Percentiles rank a stretch among this genome's conserved stretches.
These are phyloP conservation scores for Pagetopsis macropterus DNA, from an alignment of 2,797 vertebrate species.

Conservation along the genomic window DNA sequence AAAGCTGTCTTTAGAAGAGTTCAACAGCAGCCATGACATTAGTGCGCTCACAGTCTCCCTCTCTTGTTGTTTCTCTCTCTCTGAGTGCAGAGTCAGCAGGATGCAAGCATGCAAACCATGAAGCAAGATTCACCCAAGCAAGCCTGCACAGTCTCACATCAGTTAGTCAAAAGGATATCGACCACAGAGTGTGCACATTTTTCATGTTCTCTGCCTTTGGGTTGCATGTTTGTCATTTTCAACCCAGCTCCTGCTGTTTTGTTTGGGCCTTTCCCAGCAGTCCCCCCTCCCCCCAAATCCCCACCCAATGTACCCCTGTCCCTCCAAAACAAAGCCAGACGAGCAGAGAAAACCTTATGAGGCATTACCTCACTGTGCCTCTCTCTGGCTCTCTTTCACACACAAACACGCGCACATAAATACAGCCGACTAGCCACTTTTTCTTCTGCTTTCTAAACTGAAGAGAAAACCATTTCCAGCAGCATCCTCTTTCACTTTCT, in stretches of 20 bases:
- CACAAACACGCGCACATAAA: constrained; percentile 27
- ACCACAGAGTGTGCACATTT: background rate
- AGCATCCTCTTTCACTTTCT: constrained; percentile 72
- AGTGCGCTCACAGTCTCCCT: constrained; percentile 4
- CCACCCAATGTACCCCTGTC: background rate
- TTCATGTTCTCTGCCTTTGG: constrained; percentile 16
- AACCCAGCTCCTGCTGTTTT: constrained; percentile 10
- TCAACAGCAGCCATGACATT: constrained; percentile 21
- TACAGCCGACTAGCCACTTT: constrained; percentile 54
- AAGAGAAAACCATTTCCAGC: constrained; percentile 49
- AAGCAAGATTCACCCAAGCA: constrained; percentile 14
- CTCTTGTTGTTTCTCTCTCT: background rate
- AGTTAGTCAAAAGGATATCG: constrained; percentile 6
- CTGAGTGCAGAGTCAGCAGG: constrained; percentile 60
- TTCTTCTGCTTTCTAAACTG: constrained; percentile 67
- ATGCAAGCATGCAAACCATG: constrained; percentile 18
- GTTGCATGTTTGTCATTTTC: constrained; percentile 19
- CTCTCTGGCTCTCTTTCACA: constrained; percentile 3
- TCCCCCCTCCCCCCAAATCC: background rate
- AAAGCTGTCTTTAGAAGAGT: constrained; percentile 18
- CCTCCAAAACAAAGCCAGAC: constrained; percentile 29
- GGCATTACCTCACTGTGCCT: constrained; percentile 30
- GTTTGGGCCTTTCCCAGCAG: background rate
- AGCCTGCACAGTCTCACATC: constrained; percentile 35
- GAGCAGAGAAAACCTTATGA: constrained; percentile 20